These are phyloP conservation scores for Gallinago paraguaiae DNA, from an alignment of 2,113 vertebrate genomes.

Conservation along the genomic window DNA sequence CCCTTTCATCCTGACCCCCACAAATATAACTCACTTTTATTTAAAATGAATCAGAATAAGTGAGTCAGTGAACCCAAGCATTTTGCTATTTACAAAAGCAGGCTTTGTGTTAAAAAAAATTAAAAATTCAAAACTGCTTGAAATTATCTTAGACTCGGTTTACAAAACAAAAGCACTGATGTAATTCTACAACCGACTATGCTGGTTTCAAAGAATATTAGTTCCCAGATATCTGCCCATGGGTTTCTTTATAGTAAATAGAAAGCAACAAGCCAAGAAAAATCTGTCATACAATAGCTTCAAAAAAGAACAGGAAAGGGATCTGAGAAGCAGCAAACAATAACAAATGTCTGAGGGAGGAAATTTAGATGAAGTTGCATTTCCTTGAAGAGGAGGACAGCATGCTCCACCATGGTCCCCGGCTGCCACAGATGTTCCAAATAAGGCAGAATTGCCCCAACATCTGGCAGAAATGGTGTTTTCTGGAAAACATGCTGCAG, in stretches of 20 bases:
- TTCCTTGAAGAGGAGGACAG: slow-evolving; percentile 64
- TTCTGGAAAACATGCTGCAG: slow-evolving; percentile 27
- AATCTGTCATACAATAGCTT: slow-evolving; percentile 61
- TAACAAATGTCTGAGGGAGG: slow-evolving; percentile 59
- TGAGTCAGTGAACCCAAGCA: background rate
- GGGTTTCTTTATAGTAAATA: slow-evolving; percentile 27
- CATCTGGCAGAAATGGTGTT: background rate
- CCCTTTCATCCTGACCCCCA: background rate
- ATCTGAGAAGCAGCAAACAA: slow-evolving; percentile 65
- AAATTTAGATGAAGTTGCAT: slow-evolving; percentile 65
- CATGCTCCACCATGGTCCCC: background rate
- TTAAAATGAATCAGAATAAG: background rate
- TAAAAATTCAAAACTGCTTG: background rate
- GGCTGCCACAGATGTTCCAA: slow-evolving; percentile 8
- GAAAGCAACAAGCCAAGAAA: slow-evolving; percentile 67
- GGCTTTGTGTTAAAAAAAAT: background rate
- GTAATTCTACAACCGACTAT: background rate
- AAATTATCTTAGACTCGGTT: background rate
- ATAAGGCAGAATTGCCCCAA: slow-evolving; percentile 5
- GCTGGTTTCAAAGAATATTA: background rate
- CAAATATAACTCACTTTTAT: background rate
- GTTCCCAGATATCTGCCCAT: background rate
- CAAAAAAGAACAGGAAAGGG: slow-evolving; percentile 68
- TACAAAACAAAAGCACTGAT: background rate
- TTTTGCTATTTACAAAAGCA: background rate